These are phyloP conservation scores for Centropus bengalensis DNA, from an alignment of 2,113 vertebrate genomes.

Conservation along the genomic window DNA sequence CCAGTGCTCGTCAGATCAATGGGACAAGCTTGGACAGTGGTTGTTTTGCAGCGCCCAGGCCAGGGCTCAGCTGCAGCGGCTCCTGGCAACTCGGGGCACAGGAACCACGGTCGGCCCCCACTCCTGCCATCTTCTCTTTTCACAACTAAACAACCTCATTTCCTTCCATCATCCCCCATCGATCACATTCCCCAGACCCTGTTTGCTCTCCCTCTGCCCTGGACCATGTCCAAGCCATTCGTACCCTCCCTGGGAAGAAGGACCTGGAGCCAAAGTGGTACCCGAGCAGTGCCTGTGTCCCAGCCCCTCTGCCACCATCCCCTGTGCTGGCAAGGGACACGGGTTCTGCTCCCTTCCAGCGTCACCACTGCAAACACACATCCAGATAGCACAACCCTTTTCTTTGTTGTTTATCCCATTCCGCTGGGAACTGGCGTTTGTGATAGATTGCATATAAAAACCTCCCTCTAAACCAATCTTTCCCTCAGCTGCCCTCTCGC, in stretches of 20 bases:
- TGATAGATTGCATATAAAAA: background rate
- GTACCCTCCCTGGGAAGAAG: background rate
- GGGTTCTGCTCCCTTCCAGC: background rate
- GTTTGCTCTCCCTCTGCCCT: background rate
- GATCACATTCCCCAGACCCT: fast-evolving
- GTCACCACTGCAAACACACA: background rate
- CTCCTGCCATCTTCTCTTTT: background rate
- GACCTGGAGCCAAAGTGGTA: fast-evolving
- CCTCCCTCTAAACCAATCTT: background rate
- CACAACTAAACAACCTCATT: background rate
- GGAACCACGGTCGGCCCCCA: background rate
- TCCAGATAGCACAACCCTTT: fast-evolving
- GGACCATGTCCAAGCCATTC: fast-evolving
- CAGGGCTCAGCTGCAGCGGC: fast-evolving
- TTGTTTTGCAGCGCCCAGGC: background rate
- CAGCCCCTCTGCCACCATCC: background rate
- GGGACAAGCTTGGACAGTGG: fast-evolving
- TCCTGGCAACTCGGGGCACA: background rate
- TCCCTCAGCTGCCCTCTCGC: background rate
- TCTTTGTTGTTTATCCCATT: fast-evolving
- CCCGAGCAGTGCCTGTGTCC: fast-evolving
- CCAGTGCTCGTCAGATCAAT: background rate
- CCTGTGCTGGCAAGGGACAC: fast-evolving
- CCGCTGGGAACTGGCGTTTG: background rate
- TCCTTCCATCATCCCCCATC: background rate